Base-by-base conservation (phyloP, 2,797 vertebrate species). In the Pangasius macronema region DNA sequence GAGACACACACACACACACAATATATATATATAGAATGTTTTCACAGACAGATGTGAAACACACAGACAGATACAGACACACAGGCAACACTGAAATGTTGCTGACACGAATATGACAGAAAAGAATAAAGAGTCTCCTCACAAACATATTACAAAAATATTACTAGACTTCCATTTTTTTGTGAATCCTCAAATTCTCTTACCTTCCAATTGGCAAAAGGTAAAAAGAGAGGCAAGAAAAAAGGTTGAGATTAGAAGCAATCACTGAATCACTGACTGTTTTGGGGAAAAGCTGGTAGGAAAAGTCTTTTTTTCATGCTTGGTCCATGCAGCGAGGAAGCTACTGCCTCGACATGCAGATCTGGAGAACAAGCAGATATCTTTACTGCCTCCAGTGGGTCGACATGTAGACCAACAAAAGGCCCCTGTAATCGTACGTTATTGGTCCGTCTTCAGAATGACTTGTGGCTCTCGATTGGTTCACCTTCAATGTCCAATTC, bases 191-290 rank as follows among this genome's bases (percentile, higher is more conserved):
- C 84, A 83, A 88, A 82, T 83, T 86, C 91, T 91, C 95, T 95
- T 96, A 96, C 95, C 95, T 96, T 95, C 91, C 93, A 90, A 92
- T 92, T 88, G n/a, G 85, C 85, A 93, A 94, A 90, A 94, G 92
- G 90, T 86, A 91, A 91, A 91, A 94, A 94, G 90, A 89, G 93
- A 89, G 90, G 93, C 91, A 92, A 92, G 91, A 90, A 89, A 92
- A 92, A 92, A 94, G 88, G 93, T 88, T 92, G 82, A 91, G 86
- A 91, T 90, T 61, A 83, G 67, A 87, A 92, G 92, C 92, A 85
- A 91, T 92, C 86, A 89, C 86, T 85, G 90, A 83, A n/a, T n/a
- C n/a, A n/a, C n/a, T n/a, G n/a, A n/a, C n/a, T n/a, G 90, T 84
- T 90, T 88, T 85, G 89, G 86, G 70, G 75, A 88, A 88, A 89